phyloP scores from a whole-genome alignment of 2,888 invertebrate genomes.

The Dasypolia templi region DNA sequence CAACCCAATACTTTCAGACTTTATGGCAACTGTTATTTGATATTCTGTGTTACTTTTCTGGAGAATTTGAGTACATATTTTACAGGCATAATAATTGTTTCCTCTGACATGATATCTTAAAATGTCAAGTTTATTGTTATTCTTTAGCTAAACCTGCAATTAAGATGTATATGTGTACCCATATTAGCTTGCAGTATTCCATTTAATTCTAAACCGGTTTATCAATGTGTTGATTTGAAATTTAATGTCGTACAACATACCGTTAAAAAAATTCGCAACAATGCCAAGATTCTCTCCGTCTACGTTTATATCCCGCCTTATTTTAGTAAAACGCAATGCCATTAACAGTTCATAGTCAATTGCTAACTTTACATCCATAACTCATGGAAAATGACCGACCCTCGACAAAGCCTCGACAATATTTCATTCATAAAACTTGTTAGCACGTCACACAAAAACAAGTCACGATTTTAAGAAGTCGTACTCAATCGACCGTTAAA shows the following conservation, averaged over 20 bases:
- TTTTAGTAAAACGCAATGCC: slow-evolving; percentile 29
- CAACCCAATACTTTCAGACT: background rate
- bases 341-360: slow-evolving; percentile 39
- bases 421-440: slow-evolving; percentile 79
- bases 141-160: slow-evolving; percentile 3
- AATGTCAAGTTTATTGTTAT: background rate
- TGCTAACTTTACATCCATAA: slow-evolving; percentile 32
- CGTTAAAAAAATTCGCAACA: slow-evolving; percentile 46
- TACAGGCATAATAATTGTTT: background rate
- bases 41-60: slow-evolving; percentile 4
- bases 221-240: slow-evolving; percentile 40
- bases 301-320: slow-evolving; percentile 45
- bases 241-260: slow-evolving; percentile 37
- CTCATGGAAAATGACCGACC: slow-evolving; percentile 43
- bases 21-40: slow-evolving; percentile 17
- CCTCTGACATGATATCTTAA: background rate
- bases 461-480: slow-evolving; percentile 71
- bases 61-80: background rate
- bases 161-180: slow-evolving; percentile 4
- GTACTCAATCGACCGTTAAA: slow-evolving; percentile 54
- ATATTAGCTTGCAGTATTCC: background rate
- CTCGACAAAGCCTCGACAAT: slow-evolving; percentile 30
- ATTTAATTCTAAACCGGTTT: slow-evolving; percentile 12
- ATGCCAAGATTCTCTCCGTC: slow-evolving; percentile 45
- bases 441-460: slow-evolving; percentile 73